A percentile compares a stretch with the other conserved stretches of the same genome.
phyloP scores from a whole-genome alignment of 2,888 invertebrate genomes.

The Digitonthophagus gazella region DNA sequence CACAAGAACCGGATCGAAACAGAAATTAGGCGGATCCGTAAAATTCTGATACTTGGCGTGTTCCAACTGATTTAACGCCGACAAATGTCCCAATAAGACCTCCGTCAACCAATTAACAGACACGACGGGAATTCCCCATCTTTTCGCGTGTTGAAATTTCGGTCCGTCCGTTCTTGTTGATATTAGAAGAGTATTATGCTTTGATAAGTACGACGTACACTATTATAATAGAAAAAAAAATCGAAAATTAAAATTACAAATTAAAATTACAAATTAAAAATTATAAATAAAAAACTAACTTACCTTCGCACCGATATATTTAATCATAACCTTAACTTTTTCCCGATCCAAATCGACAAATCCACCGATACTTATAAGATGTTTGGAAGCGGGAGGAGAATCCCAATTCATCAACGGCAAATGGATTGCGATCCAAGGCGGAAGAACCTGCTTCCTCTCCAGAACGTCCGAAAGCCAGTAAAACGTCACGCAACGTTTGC shows the following conservation, averaged over 20 bases:
- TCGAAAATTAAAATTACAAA: background rate
- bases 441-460: conserved; percentile 76
- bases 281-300: conserved; percentile 51
- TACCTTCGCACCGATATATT: conserved; percentile 82
- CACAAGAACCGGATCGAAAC: conserved; percentile 82
- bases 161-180: conserved; percentile 79
- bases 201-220: conserved; percentile 72
- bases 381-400: conserved; percentile 71
- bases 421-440: conserved; percentile 93
- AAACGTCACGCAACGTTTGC: conserved; percentile 73
- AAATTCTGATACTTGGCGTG: conserved; percentile 87
- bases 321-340: conserved; percentile 80
- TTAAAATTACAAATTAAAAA: no score
- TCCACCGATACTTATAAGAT: conserved; percentile 82
- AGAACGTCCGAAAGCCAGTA: conserved; percentile 93
- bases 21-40: conserved; percentile 58
- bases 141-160: conserved; percentile 86
- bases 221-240: conserved; percentile 38
- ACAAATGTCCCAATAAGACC: conserved; percentile 83
- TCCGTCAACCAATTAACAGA: conserved; percentile 94
- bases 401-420: conserved; percentile 66
- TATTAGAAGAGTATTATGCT: conserved; percentile 75
- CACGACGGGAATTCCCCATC: conserved; percentile 89
- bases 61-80: conserved; percentile 76
- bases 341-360: conserved; percentile 85